Conservation (phyloP, 2,113 vertebrate species). For the Mustela lutreola region DNA sequence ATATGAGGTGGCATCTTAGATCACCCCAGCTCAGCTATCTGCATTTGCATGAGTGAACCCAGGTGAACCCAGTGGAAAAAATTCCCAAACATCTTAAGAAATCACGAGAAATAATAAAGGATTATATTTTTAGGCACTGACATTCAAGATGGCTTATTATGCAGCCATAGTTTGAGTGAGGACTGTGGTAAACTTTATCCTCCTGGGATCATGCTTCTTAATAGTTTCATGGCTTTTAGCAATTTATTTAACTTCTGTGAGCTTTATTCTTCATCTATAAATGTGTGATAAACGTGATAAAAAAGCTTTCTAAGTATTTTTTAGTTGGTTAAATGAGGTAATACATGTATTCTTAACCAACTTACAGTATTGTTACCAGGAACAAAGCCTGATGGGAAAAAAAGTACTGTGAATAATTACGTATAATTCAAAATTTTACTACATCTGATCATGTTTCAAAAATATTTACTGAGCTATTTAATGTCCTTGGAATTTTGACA, state of each 20-base stretch:
- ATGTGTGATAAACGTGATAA: background rate
- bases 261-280: background rate
- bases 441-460: background rate
- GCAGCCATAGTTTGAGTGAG: background rate
- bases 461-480: background rate
- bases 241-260: background rate
- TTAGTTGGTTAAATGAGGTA: background rate
- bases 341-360: background rate
- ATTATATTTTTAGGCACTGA: background rate
- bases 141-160: background rate
- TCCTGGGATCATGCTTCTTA: background rate
- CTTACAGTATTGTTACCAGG: background rate
- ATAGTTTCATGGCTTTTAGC: background rate
- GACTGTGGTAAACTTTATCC: background rate
- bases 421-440: background rate
- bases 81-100: background rate
- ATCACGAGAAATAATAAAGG: background rate
- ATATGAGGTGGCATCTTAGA: background rate
- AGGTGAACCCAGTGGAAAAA: background rate
- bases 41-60: background rate
- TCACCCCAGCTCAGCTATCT: background rate
- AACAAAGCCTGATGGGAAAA: background rate
- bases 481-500: background rate
- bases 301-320: background rate
- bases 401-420: background rate